A percentile compares a stretch with the other conserved stretches of the same genome.
Conservation (phyloP, 2,113 vertebrate species). For the Trematomus loennbergii region DNA sequence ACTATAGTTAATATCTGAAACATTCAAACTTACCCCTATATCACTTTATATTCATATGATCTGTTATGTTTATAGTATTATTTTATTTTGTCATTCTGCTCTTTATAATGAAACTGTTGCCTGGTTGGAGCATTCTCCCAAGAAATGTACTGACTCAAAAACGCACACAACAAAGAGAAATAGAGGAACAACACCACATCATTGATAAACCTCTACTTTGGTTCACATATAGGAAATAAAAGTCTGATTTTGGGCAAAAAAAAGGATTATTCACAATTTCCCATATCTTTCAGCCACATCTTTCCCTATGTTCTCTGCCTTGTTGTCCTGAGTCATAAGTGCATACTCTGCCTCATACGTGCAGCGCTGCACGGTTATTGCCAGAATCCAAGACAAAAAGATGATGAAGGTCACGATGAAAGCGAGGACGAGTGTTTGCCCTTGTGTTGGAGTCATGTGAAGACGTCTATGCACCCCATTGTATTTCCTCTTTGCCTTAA, state of each 20-base stretch:
- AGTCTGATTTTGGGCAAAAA: neutral
- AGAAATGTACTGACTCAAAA: slow-evolving; percentile 1
- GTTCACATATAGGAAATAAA: neutral
- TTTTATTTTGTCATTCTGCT: slow-evolving; percentile 13
- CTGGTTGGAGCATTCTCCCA: slow-evolving; percentile 23
- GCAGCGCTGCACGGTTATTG: slow-evolving; percentile 5
- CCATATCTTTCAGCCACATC: slow-evolving; percentile 5
- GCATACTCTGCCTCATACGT: slow-evolving; percentile 29
- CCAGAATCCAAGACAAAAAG: slow-evolving; percentile 12
- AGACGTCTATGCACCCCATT: slow-evolving; percentile 39
- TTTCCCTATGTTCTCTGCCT: slow-evolving; percentile 62
- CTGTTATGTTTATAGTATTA: slow-evolving; percentile 41
- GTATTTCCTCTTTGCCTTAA: slow-evolving; percentile 76
- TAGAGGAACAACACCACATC: neutral
- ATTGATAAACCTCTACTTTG: neutral
- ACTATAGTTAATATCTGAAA: neutral
- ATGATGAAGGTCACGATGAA: slow-evolving; percentile 3
- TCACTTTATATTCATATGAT: slow-evolving; percentile 32
- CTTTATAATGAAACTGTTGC: slow-evolving; percentile 26
- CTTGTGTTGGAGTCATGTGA: slow-evolving; percentile 37
- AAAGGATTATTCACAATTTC: neutral
- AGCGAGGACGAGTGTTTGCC: slow-evolving; percentile 23
- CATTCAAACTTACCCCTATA: neutral
- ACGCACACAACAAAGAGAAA: slow-evolving; percentile 14
- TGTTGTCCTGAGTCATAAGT: slow-evolving; percentile 43